phyloP scores from a whole-genome alignment of 2,797 vertebrate species.

The Scleropages formosus region DNA sequence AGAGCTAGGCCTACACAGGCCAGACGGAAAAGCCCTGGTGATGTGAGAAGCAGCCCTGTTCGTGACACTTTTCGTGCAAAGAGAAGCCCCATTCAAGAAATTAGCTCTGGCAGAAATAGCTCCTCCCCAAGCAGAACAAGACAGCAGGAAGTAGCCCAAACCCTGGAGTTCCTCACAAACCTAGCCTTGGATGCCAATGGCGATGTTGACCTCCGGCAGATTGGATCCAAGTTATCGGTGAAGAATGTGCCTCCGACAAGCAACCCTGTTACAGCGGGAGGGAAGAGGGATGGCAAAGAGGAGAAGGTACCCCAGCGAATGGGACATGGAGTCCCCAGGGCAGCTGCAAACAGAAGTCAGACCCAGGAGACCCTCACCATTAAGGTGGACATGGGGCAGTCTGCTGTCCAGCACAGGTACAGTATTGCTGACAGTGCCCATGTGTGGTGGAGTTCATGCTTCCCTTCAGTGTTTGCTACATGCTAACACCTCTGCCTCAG shows the following conservation, averaged over 20 bases:
- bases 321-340: not conserved
- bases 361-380: slow-evolving; percentile 65
- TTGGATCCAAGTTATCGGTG: not conserved
- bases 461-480: slow-evolving; percentile 43
- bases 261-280: not conserved
- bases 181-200: slow-evolving; percentile 14
- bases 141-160: not conserved
- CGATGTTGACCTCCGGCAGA: slow-evolving; percentile 23
- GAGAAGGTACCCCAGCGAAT: not conserved
- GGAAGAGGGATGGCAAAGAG: not conserved
- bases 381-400: slow-evolving; percentile 86
- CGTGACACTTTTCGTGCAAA: not conserved
- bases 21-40: not conserved
- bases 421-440: slow-evolving; percentile 50
- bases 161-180: slow-evolving; percentile 11
- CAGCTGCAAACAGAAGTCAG: not conserved
- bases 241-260: not conserved
- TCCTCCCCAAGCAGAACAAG: not conserved
- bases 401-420: slow-evolving; percentile 80
- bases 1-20: not conserved
- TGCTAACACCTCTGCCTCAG: not conserved
- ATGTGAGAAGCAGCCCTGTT: too few relatives aligned
- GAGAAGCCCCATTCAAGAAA: not conserved
- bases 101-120: not conserved
- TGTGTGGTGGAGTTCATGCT: slow-evolving; percentile 70